phyloP scores from a whole-genome alignment of 2,797 vertebrate species.

The Notoglanidium macrostoma region DNA sequence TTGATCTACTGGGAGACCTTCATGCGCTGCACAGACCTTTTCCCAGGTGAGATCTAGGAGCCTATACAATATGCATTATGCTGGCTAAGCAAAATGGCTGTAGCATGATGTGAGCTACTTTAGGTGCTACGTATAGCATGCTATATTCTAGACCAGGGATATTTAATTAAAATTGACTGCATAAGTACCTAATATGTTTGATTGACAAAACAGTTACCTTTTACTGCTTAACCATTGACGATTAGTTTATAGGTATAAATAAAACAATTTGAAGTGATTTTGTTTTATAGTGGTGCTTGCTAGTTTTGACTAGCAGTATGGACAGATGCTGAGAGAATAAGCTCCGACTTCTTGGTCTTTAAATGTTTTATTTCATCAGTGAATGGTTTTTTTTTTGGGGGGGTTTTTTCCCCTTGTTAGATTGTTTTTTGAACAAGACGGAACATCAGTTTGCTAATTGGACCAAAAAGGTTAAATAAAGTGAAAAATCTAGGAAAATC shows the following conservation, averaged over 20 bases:
- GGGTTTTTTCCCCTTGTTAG: too few relatives aligned
- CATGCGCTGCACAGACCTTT: slow-evolving; percentile 93
- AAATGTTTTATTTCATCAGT: background rate
- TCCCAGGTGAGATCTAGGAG: slow-evolving; percentile 73
- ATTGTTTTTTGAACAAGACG: background rate
- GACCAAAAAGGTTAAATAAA: background rate
- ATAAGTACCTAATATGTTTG: background rate
- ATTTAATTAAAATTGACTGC: background rate
- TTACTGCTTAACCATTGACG: background rate
- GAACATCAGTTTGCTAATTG: background rate
- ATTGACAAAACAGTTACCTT: background rate
- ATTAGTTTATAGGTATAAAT: background rate
- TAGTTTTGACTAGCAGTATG: background rate
- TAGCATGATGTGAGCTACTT: background rate
- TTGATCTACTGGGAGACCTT: slow-evolving; percentile 97
- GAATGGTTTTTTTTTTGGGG: background rate
- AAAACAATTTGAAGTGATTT: background rate
- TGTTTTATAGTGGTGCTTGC: background rate
- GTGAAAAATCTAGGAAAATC: background rate
- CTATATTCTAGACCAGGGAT: background rate
- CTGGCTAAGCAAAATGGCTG: slow-evolving; percentile 26
- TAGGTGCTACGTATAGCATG: background rate
- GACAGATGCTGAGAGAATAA: background rate
- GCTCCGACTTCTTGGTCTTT: background rate
- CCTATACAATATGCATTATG: slow-evolving; percentile 1